phyloP scores from a whole-genome alignment of 2,113 vertebrate species.

The Manacus vitellinus region DNA sequence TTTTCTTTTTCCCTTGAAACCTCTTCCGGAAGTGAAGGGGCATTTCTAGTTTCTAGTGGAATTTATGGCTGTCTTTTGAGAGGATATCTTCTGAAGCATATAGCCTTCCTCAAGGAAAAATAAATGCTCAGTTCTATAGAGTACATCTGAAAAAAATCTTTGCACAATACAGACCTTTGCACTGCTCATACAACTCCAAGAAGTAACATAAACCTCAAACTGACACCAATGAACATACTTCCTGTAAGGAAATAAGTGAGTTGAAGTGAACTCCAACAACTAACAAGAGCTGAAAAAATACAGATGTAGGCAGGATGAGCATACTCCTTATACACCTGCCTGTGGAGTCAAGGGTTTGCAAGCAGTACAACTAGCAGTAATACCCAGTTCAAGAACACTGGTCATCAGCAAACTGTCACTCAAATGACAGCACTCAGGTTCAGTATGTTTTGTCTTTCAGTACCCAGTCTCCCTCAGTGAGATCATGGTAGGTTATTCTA shows the following conservation, averaged over 20 bases:
- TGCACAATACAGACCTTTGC: not conserved
- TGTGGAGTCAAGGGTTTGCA: not conserved
- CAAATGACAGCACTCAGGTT: not conserved
- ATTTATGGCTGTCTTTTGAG: not conserved
- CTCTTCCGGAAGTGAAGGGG: not conserved
- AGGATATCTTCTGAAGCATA: not conserved
- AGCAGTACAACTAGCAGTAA: not conserved
- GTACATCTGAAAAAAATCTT: not conserved
- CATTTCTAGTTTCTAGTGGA: not conserved
- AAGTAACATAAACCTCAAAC: not conserved
- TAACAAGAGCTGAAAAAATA: not conserved
- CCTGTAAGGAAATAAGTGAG: not conserved
- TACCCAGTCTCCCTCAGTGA: not conserved
- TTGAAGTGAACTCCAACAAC: not conserved
- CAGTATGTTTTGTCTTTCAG: not conserved
- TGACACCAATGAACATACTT: not conserved
- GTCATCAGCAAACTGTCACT: not conserved
- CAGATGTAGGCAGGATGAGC: not conserved
- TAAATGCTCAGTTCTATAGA: not conserved
- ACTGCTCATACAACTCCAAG: not conserved
- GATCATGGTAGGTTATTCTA: not conserved
- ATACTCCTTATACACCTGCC: not conserved
- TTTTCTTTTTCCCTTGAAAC: not conserved
- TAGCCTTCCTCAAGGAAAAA: not conserved
- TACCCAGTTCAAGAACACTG: not conserved